phyloP scores from a whole-genome alignment of 2,113 vertebrate species.

The Glaucomys volans region DNA sequence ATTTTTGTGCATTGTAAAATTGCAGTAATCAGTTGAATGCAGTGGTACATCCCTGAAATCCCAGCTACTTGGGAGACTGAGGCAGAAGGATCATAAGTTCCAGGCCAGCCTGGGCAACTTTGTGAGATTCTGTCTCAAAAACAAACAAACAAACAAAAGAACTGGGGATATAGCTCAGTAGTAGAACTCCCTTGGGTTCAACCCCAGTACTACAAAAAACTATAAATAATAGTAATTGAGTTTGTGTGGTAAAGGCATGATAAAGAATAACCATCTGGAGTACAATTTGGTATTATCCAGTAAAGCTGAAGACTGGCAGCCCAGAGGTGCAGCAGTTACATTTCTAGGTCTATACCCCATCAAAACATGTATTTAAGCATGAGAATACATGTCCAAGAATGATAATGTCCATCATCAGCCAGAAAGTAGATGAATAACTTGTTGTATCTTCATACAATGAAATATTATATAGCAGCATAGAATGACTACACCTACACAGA shows the following conservation, averaged over 20 bases:
- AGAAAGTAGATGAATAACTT: conserved; percentile 17
- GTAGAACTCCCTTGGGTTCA: too few species aligned
- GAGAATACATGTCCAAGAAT: not conserved
- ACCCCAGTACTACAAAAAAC: too few species aligned
- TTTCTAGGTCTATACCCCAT: not conserved
- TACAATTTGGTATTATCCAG: not conserved
- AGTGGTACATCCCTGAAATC: too few species aligned
- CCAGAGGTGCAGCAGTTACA: not conserved
- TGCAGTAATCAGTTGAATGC: not conserved
- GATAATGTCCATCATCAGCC: not conserved
- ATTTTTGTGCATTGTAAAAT: not conserved
- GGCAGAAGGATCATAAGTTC: too few species aligned
- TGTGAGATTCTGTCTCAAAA: too few species aligned
- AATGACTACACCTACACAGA: not conserved
- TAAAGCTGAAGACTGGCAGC: not conserved
- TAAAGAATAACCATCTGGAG: not conserved
- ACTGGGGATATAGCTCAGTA: too few species aligned
- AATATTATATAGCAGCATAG: not conserved
- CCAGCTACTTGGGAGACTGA: too few species aligned
- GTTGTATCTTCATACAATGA: not conserved
- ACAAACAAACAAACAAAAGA: too few species aligned
- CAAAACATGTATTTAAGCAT: not conserved
- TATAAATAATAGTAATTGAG: not conserved
- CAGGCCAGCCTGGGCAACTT: too few species aligned
- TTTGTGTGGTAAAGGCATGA: not conserved